phyloP scores from a whole-genome alignment of 2,113 vertebrate genomes.

The Zosterops pallidus region DNA sequence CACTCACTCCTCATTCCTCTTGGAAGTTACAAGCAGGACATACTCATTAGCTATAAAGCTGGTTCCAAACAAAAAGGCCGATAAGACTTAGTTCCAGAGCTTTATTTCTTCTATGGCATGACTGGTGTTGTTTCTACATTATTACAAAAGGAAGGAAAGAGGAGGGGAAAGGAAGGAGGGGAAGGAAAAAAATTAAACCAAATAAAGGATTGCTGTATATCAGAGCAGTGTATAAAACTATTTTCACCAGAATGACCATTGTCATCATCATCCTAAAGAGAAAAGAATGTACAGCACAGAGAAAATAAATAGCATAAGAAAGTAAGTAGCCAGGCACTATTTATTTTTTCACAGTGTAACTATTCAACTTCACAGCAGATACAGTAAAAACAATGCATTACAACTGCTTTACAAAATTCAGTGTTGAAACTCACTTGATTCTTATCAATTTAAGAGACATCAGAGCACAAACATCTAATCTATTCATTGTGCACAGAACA shows the following conservation, averaged over 20 bases:
- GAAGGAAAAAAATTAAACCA: neutral
- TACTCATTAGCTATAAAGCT: neutral
- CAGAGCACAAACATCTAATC: constrained; percentile 33
- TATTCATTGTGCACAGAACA: constrained; percentile 16
- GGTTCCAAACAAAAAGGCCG: neutral
- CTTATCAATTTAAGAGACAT: constrained; percentile 27
- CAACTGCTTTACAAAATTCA: constrained; percentile 32
- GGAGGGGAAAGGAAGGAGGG: neutral
- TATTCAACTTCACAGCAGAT: constrained; percentile 52
- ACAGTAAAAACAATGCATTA: constrained; percentile 44
- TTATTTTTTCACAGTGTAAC: constrained; percentile 67
- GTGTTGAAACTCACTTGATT: neutral
- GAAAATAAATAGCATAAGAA: neutral
- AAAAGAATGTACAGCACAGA: neutral
- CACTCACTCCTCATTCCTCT: neutral
- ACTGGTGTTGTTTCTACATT: neutral
- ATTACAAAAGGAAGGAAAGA: neutral
- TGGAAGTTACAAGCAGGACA: neutral
- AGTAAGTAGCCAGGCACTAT: constrained; percentile 37
- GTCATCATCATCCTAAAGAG: neutral
- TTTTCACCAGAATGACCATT: neutral
- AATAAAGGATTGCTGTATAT: neutral
- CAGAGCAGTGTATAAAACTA: neutral
- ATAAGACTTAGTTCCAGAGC: neutral
- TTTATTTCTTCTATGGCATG: neutral